Percentiles rank a stretch among this genome's conserved stretches.
These are phyloP conservation scores for Harpagoxenus sublaevis DNA, from an alignment of 2,888 invertebrate genomes.

Conservation along the genomic window DNA sequence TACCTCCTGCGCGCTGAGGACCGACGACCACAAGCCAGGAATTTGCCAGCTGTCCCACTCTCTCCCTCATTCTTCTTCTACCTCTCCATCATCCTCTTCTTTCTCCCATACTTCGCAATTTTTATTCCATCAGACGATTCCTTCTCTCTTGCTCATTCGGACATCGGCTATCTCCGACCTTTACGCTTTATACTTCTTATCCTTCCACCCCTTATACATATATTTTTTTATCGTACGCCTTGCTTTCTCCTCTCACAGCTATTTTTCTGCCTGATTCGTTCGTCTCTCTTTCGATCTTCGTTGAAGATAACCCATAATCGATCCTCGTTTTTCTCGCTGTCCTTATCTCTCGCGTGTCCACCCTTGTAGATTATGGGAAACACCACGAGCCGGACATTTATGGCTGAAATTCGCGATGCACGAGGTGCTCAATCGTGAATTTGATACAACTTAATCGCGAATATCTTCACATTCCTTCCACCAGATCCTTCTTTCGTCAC, in stretches of 20 bases:
- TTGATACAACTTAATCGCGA: constrained; percentile 84
- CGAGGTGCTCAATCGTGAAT: constrained; percentile 81
- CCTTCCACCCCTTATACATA: not conserved
- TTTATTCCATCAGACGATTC: constrained; percentile 37
- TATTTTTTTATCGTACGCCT: constrained; percentile 11
- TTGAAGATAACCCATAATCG: constrained; percentile 16
- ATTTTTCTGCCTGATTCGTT: constrained; percentile 21
- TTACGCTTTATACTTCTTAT: constrained; percentile 40
- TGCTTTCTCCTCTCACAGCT: not conserved
- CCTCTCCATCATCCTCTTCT: constrained; percentile 24
- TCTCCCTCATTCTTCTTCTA: not conserved
- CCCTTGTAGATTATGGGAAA: constrained; percentile 81
- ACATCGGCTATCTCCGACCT: constrained; percentile 7
- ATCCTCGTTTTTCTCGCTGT: constrained; percentile 27
- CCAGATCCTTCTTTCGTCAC: constrained; percentile 24
- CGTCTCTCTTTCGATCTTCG: constrained; percentile 37
- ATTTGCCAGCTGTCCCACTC: constrained; percentile 67
- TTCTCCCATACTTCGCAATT: constrained; percentile 24
- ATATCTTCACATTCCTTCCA: constrained; percentile 71
- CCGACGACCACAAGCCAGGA: constrained; percentile 67
- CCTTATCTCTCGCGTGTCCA: constrained; percentile 17
- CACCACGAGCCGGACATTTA: constrained; percentile 80
- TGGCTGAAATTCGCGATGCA: constrained; percentile 80
- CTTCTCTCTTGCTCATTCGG: not conserved
- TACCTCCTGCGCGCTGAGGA: constrained; percentile 62